phyloP scores from a whole-genome alignment of 2,113 vertebrate species.

The Illadopsis cleaveri region DNA sequence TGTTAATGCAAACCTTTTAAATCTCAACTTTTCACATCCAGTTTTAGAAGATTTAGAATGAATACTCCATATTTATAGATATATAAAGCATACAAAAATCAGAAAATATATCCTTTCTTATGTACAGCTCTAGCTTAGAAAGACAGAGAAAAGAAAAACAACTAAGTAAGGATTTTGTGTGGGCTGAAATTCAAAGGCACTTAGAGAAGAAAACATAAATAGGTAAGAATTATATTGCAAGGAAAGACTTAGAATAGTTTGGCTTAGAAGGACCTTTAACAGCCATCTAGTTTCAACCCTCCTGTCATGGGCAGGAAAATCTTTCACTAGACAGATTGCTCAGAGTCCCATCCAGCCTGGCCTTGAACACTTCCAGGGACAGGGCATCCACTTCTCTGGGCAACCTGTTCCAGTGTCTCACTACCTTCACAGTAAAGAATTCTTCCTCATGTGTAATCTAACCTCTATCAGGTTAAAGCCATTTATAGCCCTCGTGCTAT shows the following conservation, averaged over 20 bases:
- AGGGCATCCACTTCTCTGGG: not conserved
- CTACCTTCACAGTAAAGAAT: not conserved
- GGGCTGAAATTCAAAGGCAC: not conserved
- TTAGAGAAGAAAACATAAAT: not conserved
- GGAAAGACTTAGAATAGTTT: not conserved
- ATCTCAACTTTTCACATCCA: not conserved
- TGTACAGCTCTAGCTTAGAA: not conserved
- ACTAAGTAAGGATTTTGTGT: not conserved
- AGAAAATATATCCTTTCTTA: not conserved
- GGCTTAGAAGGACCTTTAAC: not conserved
- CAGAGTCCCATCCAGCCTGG: not conserved
- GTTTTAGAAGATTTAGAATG: not conserved
- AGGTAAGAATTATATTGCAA: not conserved
- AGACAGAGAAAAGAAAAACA: not conserved
- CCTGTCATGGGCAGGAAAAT: not conserved
- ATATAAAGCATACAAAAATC: not conserved
- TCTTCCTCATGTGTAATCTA: not conserved
- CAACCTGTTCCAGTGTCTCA: not conserved
- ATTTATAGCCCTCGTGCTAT: not conserved
- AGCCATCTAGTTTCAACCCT: not conserved
- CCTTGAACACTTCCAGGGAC: not conserved
- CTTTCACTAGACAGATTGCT: not conserved
- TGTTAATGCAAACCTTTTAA: not conserved
- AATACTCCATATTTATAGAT: not conserved
- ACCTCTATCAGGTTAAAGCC: not conserved